Evolutionary conservation across 2,797 vertebrate genomes (phyloP).

Genomic region (Xenopus petersii): DNA sequence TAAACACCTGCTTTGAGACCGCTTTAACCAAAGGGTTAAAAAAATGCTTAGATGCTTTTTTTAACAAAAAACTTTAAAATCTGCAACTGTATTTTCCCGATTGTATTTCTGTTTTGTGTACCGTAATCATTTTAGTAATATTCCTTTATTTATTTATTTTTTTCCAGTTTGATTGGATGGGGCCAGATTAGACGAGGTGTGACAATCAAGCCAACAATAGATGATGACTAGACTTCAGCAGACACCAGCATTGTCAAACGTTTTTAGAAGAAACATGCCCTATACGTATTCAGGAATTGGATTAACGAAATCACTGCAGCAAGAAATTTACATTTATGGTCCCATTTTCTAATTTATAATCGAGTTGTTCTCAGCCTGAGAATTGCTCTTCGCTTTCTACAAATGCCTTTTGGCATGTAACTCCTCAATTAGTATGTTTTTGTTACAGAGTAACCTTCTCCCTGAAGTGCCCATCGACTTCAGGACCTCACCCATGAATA

Average conservation of each 20-base stretch:
- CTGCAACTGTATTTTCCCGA: too few species aligned
- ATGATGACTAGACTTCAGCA: constrained; percentile 83
- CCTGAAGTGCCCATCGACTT: constrained; percentile 48
- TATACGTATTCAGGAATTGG: constrained; percentile 60
- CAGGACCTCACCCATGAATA: constrained; percentile 52
- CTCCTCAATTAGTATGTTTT: constrained; percentile 47
- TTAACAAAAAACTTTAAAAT: too few species aligned
- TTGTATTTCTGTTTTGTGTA: too few species aligned
- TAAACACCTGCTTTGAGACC: too few species aligned
- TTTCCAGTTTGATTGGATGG: constrained; percentile 94
- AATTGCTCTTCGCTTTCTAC: constrained; percentile 51
- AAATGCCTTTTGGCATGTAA: constrained; percentile 54
- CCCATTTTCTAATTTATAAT: constrained; percentile 62
- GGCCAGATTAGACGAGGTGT: constrained; percentile 98
- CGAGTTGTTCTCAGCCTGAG: constrained; percentile 32
- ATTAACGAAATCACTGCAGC: constrained; percentile 53
- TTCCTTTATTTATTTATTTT: constrained; percentile 32
- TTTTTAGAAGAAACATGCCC: constrained; percentile 54
- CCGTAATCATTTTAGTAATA: too few species aligned
- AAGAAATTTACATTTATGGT: constrained; percentile 58
- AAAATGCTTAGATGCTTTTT: too few species aligned
- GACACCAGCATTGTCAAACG: constrained; percentile 24
- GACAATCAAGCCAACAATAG: constrained; percentile 96
- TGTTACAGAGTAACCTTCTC: constrained; percentile 64
- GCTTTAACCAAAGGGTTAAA: too few species aligned